Evolutionary conservation across 2,113 vertebrate genomes (phyloP), one percentile per base, ranked within the genome.

Genomic region (Orycteropus afer): DNA sequence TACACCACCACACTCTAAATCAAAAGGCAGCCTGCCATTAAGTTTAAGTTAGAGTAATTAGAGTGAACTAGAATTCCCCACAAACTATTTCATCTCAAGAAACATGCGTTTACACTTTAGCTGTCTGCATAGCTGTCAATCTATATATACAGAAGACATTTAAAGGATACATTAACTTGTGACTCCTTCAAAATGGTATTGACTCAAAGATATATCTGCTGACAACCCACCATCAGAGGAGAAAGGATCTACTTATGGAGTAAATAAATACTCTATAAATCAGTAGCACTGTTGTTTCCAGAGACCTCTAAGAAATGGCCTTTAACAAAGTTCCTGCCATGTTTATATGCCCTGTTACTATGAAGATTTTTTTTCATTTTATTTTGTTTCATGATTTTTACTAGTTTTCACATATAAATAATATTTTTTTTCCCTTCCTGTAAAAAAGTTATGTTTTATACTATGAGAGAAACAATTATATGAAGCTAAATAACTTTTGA

Each of bases 91-190:
- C 77, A 86, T 96, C 96, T 96, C 45, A 61, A 94, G 96, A 95
- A 97, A 95, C 17, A 34, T 3, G 11, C 27, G 47, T 95, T 98
- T 94, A 94, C 51, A 97, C 86, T 15, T 3, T 2, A 94, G 69
- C 95, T 92, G 92, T 90, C 96, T 92, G 69, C 20, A 18, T 81
- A 71, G 81, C 91, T 97, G 96, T 90, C 98, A 97, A 83, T 84
- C 69, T 84, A 65, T 61, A 65, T 61, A 82, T 13, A 97, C 49
- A 77, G 65, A n/a, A 12, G 7, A 92, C 77, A 96, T 80, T 84
- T 84, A 96, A 91, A 95, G 57, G 78, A 93, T 92, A 95, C 94
- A 97, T 97, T 97, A 97, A 93, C 69, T 96, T 83, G 63, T 71
- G 81, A 83, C 93, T 97, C 88, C 34, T 94, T 97, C 42, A 91